Conservation (phyloP, 2,888 invertebrate species). For the Caenorhabditis wallacei region DNA sequence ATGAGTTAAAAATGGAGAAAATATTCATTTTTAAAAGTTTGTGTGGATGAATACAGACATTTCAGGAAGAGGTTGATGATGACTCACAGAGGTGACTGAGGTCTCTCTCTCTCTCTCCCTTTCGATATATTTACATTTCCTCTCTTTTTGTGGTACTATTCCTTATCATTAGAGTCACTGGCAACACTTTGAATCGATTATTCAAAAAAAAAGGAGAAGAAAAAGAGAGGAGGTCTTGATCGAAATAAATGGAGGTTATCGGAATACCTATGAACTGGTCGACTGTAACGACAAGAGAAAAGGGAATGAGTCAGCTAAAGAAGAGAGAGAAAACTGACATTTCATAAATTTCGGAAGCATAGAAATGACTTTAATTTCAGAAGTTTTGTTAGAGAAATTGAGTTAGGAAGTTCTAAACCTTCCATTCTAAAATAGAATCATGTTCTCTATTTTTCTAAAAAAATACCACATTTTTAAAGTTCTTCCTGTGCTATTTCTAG, state of each 20-base stretch:
- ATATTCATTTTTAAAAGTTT: background rate
- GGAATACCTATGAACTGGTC: slow-evolving; percentile 19
- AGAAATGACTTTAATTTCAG: background rate
- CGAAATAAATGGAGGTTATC: slow-evolving; percentile 10
- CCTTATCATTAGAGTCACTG: slow-evolving; percentile 36
- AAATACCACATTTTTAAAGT: too few species aligned
- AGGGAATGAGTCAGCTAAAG: slow-evolving; percentile 16
- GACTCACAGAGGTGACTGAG: slow-evolving; percentile 1
- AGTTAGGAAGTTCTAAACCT: too few species aligned
- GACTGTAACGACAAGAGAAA: slow-evolving; percentile 12
- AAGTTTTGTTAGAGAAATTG: too few species aligned
- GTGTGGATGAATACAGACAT: background rate
- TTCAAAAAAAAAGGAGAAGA: slow-evolving; percentile 32
- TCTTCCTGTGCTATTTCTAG: too few species aligned
- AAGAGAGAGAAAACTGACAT: background rate
- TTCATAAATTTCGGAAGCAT: background rate
- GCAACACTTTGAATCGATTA: slow-evolving; percentile 34
- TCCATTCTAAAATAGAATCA: too few species aligned
- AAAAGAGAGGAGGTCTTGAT: background rate
- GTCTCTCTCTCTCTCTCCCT: background rate
- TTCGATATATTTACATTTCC: slow-evolving; percentile 44
- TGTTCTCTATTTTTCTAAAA: too few species aligned
- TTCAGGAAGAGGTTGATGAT: background rate
- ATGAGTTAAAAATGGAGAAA: background rate
- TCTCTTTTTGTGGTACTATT: slow-evolving; percentile 4